phyloP scores from a whole-genome alignment of 2,113 vertebrate species.

The Dryoscopus gambensis region DNA sequence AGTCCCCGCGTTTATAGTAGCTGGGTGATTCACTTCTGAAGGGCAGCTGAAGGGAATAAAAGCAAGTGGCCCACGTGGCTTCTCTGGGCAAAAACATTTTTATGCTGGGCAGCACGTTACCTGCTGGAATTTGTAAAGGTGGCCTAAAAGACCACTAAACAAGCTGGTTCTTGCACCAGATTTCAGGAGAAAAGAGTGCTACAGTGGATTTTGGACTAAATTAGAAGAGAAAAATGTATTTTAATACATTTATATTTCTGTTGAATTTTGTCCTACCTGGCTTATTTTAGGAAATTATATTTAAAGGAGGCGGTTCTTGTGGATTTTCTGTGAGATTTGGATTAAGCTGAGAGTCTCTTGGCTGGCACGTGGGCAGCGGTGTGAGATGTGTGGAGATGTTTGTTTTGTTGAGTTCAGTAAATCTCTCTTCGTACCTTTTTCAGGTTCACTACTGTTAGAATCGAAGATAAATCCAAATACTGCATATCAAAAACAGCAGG shows the following conservation, averaged over 20 bases:
- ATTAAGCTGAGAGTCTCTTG: background rate
- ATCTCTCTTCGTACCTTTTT: conserved; percentile 55
- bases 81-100: background rate
- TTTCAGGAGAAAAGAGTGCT: background rate
- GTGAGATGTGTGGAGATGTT: background rate
- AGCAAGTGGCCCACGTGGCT: background rate
- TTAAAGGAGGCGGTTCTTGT: background rate
- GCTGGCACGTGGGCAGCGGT: background rate
- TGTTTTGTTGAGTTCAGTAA: conserved; percentile 2
- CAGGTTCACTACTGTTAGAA: conserved; percentile 94
- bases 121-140: background rate
- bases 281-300: background rate
- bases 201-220: background rate
- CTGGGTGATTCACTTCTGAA: conserved; percentile 11
- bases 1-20: background rate
- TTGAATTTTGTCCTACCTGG: background rate
- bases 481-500: conserved; percentile 99
- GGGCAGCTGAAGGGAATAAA: conserved; percentile 26
- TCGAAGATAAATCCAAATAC: conserved; percentile 98
- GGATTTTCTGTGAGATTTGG: background rate
- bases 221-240: background rate
- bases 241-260: background rate
- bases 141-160: background rate
- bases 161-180: background rate
- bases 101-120: background rate